Evolutionary conservation across 2,888 invertebrate genomes (phyloP), one percentile per base, ranked within the genome.

Genomic region (Lordiphosa fenestrarum): DNA sequence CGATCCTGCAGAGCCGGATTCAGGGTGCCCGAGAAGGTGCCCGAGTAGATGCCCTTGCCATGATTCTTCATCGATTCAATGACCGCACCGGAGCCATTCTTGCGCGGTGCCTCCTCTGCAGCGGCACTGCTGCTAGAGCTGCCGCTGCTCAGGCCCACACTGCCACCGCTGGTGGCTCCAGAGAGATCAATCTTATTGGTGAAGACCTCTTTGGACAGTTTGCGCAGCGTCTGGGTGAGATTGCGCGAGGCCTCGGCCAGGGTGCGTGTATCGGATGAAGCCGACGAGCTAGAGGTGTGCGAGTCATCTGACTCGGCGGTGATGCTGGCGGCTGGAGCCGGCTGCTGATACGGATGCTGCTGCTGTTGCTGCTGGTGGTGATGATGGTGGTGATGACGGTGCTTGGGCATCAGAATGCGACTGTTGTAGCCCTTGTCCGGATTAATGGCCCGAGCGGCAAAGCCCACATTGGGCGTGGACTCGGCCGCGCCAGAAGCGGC

Each of bases 11-110:
- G 91, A 41, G 97, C 96, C 51, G 97, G 98, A 90, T 97, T 98
- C 52, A 98, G 89, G 13, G 97, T 98, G 52, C 98, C 98, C 86
- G 97, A 97, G 90, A 98, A 98, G 64, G 98, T 98, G 69, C 98
- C 98, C 10, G 97, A 98, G 90, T 97, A 98, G 67, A 98, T 96
- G 78, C 97, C 98, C 89, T 96, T 96, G 71, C 97, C 96, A 84
- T 97, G 96, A 88, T 97, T 96, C 89, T 95, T 94, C 96, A 96
- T 95, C 82, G 95, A 95, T 88, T 96, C 95, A 87, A 96, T 96
- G 85, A 96, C 95, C 81, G 96, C 96, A 35, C 96, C 95, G 47
- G 93, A 92, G n/a, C 87, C 85, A 54, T 74, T 84, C 46, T 88
- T 88, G 46, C 92, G 90, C 37, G 91, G 89, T 0, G 90, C 80